Conservation (phyloP, 2,888 invertebrate genomes). For the Schrankia costaestrigalis region DNA sequence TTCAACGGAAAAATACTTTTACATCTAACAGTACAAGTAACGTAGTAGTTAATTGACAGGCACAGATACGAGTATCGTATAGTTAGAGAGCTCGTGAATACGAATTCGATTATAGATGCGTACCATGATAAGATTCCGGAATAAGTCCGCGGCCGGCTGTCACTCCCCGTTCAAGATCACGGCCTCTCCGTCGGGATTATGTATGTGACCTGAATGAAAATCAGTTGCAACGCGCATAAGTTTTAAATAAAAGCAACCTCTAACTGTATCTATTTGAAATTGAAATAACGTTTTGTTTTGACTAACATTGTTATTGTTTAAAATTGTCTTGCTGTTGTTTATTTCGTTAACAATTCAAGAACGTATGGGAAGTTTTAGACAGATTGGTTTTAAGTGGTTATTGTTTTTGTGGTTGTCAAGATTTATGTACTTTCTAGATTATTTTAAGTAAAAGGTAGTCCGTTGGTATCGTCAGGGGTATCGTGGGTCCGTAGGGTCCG, state of each 20-base stretch:
- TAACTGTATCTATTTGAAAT: slow-evolving; percentile 52
- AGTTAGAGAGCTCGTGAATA: slow-evolving; percentile 9
- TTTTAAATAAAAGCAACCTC: slow-evolving; percentile 48
- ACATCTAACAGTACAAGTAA: slow-evolving; percentile 20
- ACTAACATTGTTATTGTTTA: slow-evolving; percentile 8
- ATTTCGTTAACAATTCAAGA: background rate
- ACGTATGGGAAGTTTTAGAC: no score
- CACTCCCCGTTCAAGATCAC: slow-evolving; percentile 64
- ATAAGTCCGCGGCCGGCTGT: slow-evolving; percentile 50
- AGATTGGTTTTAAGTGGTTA: no score
- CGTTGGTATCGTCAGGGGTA: no score
- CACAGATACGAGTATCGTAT: slow-evolving; percentile 21
- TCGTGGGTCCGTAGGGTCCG: no score
- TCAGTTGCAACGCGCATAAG: slow-evolving; percentile 55
- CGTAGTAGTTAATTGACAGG: slow-evolving; percentile 33
- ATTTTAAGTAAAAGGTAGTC: no score
- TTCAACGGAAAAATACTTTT: slow-evolving; percentile 14
- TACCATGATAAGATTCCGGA: slow-evolving; percentile 41
- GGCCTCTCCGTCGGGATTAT: slow-evolving; percentile 62
- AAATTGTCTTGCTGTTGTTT: background rate
- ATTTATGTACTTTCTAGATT: no score
- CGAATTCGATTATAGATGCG: slow-evolving; percentile 43
- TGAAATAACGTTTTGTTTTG: slow-evolving; percentile 44
- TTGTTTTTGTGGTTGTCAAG: no score
- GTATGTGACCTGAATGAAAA: slow-evolving; percentile 67